These are phyloP conservation scores for Hippocampus guttulatus DNA, from an alignment of 2,113 vertebrate genomes.

Conservation along the genomic window DNA sequence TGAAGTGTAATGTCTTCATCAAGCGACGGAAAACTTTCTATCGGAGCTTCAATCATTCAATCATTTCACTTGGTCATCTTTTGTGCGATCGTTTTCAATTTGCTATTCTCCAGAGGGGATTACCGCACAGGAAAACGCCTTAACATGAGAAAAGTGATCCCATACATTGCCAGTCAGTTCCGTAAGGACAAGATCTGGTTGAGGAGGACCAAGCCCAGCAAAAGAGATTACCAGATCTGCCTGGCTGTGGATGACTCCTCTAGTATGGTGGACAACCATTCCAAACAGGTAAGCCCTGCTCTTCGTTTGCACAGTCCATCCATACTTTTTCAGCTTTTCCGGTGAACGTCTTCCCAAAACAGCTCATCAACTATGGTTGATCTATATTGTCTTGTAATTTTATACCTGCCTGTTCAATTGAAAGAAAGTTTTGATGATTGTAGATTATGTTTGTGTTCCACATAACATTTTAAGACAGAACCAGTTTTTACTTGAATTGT, in stretches of 20 bases:
- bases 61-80: neutral
- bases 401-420: too few species aligned
- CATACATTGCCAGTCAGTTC: conserved; percentile 96
- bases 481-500: too few species aligned
- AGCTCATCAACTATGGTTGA: too few species aligned
- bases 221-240: conserved; percentile 96
- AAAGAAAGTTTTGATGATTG: too few species aligned
- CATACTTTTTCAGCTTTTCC: too few species aligned
- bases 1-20: neutral
- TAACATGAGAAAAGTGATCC: conserved; percentile 98
- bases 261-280: conserved; percentile 97
- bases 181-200: conserved; percentile 99
- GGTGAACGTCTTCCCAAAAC: too few species aligned
- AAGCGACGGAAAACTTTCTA: neutral
- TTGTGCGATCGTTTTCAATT: neutral
- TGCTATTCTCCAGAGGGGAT: conserved; percentile 79
- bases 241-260: conserved; percentile 95
- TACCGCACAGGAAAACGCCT: conserved; percentile 94
- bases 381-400: too few species aligned
- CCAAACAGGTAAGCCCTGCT: conserved; percentile 83
- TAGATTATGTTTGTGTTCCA: too few species aligned
- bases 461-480: too few species aligned
- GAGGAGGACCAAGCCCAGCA: conserved; percentile 93
- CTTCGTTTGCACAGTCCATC: too few species aligned
- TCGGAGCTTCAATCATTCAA: too few species aligned